Percentiles rank a stretch among this genome's conserved stretches.
These are phyloP conservation scores for Rhinatrema bivittatum DNA, from an alignment of 2,797 vertebrate genomes.

Conservation along the genomic window DNA sequence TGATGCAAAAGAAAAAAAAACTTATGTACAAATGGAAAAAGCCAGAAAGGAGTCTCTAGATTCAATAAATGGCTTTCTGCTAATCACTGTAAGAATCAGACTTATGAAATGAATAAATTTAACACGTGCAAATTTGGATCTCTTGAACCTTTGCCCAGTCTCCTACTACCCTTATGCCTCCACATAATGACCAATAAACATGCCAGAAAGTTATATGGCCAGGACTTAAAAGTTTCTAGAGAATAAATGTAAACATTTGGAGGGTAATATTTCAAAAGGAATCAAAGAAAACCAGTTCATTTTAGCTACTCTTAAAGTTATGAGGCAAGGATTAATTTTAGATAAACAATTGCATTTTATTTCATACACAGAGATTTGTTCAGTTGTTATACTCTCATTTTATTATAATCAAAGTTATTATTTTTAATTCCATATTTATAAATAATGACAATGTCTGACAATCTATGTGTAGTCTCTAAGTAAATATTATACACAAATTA, in stretches of 20 bases:
- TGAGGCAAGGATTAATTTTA: slow-evolving; percentile 43
- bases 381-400: slow-evolving; percentile 22
- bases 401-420: slow-evolving; percentile 9
- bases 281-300: slow-evolving; percentile 42
- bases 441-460: too few relatives aligned
- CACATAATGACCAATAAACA: slow-evolving; percentile 27
- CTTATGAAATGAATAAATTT: slow-evolving; percentile 21
- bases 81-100: slow-evolving; percentile 21
- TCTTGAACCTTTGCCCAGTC: too few relatives aligned
- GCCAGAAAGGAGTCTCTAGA: slow-evolving; percentile 20
- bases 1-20: too few relatives aligned
- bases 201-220: slow-evolving; percentile 26
- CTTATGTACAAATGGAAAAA: too few relatives aligned
- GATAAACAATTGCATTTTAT: slow-evolving; percentile 45
- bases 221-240: slow-evolving; percentile 37
- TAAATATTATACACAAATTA: too few relatives aligned
- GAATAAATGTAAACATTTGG: slow-evolving; percentile 50
- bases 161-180: too few relatives aligned
- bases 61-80: too few relatives aligned
- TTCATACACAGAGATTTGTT: slow-evolving; percentile 31
- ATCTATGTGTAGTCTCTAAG: too few relatives aligned
- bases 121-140: slow-evolving; percentile 28
- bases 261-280: slow-evolving; percentile 45
- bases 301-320: slow-evolving; percentile 34
- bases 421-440: neutral